Evolutionary conservation across 2,797 vertebrate genomes (phyloP).

Genomic region (Cryptoblepharus egeriae): DNA sequence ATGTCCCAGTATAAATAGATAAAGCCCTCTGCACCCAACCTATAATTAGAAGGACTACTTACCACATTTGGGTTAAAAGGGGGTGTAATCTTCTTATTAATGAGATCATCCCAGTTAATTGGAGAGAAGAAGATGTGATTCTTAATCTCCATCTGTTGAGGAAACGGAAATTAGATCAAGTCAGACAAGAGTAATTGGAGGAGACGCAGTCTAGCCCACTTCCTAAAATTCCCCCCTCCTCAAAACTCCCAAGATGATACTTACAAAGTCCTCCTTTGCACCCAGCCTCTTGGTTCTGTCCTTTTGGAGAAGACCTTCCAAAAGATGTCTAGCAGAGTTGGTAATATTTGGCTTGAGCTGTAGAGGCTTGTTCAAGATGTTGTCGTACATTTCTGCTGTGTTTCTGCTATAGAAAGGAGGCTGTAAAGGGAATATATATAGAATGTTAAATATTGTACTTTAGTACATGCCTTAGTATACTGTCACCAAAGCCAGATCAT

Average conservation of each 20-base stretch:
- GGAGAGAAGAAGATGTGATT: constrained; percentile 97
- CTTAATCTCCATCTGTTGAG: constrained; percentile 94
- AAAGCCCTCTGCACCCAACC: constrained; percentile 19
- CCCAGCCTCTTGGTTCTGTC: constrained; percentile 94
- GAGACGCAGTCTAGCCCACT: constrained; percentile 23
- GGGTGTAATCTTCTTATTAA: constrained; percentile 97
- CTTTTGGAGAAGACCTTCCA: constrained; percentile 96
- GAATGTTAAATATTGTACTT: not conserved
- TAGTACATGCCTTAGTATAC: not conserved
- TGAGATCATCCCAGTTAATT: constrained; percentile 99
- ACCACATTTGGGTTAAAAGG: constrained; percentile 99
- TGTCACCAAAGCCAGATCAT: accelerated
- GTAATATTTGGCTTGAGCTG: constrained; percentile 99
- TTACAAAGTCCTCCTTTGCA: constrained; percentile 96
- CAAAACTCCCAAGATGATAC: constrained; percentile 61
- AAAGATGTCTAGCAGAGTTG: constrained; percentile 91
- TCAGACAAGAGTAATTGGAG: constrained; percentile 53
- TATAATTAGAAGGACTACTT: constrained; percentile 72
- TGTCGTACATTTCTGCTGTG: constrained; percentile 99
- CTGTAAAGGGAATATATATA: constrained; percentile 70
- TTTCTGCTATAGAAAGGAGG: constrained; percentile 98
- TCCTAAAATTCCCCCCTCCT: not conserved
- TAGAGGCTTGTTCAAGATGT: constrained; percentile 98
- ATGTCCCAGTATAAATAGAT: not conserved
- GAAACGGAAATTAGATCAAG: constrained; percentile 67